Conservation (phyloP, 1,140 invertebrate species). For the Anastrepha obliqua region DNA sequence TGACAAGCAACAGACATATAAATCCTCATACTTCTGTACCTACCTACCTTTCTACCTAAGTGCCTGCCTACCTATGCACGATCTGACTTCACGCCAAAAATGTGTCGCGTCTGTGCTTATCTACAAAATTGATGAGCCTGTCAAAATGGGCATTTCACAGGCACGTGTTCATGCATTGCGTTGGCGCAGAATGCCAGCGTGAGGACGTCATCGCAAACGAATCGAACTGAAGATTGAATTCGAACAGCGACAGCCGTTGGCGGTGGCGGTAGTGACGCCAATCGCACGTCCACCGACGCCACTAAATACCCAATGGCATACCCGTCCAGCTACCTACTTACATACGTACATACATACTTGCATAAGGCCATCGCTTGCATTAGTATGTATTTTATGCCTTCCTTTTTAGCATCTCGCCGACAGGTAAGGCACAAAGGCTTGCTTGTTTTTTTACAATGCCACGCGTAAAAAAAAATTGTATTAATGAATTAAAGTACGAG, state of each 20-base stretch:
- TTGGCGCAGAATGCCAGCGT: conserved; percentile 35
- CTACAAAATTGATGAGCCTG: conserved; percentile 74
- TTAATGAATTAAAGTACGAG: conserved; percentile 35
- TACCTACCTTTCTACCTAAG: not conserved
- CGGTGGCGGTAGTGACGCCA: conserved; percentile 20
- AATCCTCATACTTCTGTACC: not conserved
- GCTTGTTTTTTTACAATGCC: not conserved
- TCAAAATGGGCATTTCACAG: conserved; percentile 71
- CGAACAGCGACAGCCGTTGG: not conserved
- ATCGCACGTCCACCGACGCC: conserved; percentile 47
- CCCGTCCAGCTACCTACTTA: not conserved
- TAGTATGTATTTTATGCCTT: conserved; percentile 42
- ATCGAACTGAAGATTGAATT: conserved; percentile 42
- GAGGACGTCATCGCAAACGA: conserved; percentile 34
- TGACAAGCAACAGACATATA: not conserved
- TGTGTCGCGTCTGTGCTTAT: conserved; percentile 60
- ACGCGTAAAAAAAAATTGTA: not conserved
- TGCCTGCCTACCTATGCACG: not conserved
- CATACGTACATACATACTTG: not conserved
- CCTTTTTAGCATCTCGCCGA: conserved; percentile 29
- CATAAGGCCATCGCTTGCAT: not conserved
- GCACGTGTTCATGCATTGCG: conserved; percentile 54
- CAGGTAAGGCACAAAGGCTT: conserved; percentile 22
- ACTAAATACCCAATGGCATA: not conserved
- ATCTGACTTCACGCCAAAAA: conserved; percentile 14